A percentile compares a stretch with the other conserved stretches of the same genome.
phyloP scores from a whole-genome alignment of 2,797 vertebrate genomes.

The Poeciliopsis paucimaculata region DNA sequence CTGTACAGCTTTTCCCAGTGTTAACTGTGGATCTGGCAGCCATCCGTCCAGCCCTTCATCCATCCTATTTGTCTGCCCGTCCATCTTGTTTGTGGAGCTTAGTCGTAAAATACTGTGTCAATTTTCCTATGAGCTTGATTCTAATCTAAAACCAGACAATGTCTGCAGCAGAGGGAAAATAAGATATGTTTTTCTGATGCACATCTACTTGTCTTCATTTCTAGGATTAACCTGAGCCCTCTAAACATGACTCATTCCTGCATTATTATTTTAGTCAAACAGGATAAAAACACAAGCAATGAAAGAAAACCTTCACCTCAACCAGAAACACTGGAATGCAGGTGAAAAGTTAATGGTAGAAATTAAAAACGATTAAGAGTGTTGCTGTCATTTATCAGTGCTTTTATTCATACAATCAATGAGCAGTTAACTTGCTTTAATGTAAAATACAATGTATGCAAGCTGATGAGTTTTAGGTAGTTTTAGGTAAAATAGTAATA shows the following conservation, averaged over 20 bases:
- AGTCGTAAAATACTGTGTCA: not conserved
- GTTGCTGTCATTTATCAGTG: slow-evolving; percentile 16
- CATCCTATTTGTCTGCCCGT: not conserved
- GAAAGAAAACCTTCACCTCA: not conserved
- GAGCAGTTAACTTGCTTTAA: slow-evolving; percentile 27
- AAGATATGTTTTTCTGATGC: not conserved
- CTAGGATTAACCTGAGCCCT: not conserved
- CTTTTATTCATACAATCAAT: slow-evolving; percentile 23
- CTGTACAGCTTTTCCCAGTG: not conserved
- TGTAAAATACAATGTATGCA: slow-evolving; percentile 8
- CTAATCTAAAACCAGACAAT: slow-evolving; percentile 2
- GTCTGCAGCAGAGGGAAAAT: not conserved
- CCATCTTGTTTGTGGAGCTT: not conserved
- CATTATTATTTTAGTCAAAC: slow-evolving; percentile 9
- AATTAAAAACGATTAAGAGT: slow-evolving; percentile 25
- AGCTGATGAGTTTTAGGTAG: slow-evolving; percentile 5
- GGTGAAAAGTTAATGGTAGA: slow-evolving; percentile 30
- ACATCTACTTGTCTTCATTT: not conserved
- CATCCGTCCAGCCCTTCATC: not conserved
- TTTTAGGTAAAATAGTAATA: not conserved
- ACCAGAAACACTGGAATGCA: not conserved
- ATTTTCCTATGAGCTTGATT: not conserved
- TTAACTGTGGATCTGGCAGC: not conserved
- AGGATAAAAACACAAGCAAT: not conserved
- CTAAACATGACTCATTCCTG: slow-evolving; percentile 5